Conservation (phyloP, 2,797 vertebrate genomes). For the Ptychobarbus kaznakovi region DNA sequence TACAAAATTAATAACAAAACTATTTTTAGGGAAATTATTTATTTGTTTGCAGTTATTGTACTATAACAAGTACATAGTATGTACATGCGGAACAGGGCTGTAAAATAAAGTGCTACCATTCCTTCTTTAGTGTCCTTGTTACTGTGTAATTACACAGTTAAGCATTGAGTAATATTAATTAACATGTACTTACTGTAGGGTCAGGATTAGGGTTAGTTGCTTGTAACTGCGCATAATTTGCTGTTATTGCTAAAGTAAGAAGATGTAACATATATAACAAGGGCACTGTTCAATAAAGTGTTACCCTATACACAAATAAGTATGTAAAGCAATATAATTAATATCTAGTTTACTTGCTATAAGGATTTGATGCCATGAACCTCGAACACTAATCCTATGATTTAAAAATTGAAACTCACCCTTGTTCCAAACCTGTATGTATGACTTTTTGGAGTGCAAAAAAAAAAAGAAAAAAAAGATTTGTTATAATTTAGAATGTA, state of each 20-base stretch:
- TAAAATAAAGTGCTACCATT: not conserved
- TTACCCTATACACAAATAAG: not conserved
- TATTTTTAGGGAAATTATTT: not conserved
- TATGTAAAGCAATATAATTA: not conserved
- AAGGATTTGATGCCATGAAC: not conserved
- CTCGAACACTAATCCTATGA: not conserved
- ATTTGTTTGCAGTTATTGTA: not conserved
- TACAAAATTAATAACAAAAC: not conserved
- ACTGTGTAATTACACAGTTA: not conserved
- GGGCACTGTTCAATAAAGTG: not conserved
- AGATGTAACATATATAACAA: not conserved
- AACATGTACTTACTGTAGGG: not conserved
- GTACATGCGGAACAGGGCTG: not conserved
- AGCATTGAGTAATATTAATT: not conserved
- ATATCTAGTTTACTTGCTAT: not conserved
- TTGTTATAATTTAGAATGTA: no score
- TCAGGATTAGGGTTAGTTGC: not conserved
- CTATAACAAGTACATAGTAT: not conserved
- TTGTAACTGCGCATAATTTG: not conserved
- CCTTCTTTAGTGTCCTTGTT: not conserved
- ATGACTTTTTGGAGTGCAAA: not conserved
- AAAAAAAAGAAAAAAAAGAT: no score
- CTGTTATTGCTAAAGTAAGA: not conserved
- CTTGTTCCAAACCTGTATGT: not conserved
- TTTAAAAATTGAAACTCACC: not conserved